Evolutionary conservation across 2,113 vertebrate species (phyloP).

Genomic region (Onychostruthus taczanowskii): DNA sequence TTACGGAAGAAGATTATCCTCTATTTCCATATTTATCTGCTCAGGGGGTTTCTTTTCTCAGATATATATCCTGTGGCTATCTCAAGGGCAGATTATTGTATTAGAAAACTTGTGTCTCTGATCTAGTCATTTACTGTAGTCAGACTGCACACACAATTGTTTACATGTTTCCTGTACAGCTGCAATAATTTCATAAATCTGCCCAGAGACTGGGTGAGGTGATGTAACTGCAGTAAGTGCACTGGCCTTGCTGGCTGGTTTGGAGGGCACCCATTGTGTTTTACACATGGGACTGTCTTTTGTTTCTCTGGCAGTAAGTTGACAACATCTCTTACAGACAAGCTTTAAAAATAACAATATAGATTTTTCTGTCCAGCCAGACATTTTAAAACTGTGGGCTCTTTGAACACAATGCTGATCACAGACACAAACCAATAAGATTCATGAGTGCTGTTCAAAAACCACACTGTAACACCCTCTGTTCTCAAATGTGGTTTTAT

Average conservation of each 20-base stretch:
- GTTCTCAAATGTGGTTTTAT: not conserved
- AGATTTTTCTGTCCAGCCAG: not conserved
- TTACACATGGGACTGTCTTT: not conserved
- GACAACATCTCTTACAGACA: not conserved
- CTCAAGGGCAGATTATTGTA: not conserved
- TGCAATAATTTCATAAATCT: not conserved
- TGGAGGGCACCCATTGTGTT: not conserved
- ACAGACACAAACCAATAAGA: not conserved
- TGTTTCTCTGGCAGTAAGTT: not conserved
- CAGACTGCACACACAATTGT: not conserved
- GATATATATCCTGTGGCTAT: not conserved
- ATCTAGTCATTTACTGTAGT: not conserved
- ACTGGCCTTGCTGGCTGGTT: not conserved
- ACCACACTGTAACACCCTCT: not conserved
- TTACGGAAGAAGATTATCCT: not conserved
- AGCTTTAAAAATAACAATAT: not conserved
- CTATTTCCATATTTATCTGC: not conserved
- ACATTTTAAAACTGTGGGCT: not conserved
- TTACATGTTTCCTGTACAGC: not conserved
- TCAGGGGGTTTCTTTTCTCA: not conserved
- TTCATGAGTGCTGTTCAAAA: not conserved
- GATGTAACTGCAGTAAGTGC: not conserved
- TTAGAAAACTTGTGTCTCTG: not conserved
- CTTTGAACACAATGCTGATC: not conserved
- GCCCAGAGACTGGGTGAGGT: not conserved